Conservation (phyloP, 2,113 vertebrate genomes). For the Antigone vipio region DNA sequence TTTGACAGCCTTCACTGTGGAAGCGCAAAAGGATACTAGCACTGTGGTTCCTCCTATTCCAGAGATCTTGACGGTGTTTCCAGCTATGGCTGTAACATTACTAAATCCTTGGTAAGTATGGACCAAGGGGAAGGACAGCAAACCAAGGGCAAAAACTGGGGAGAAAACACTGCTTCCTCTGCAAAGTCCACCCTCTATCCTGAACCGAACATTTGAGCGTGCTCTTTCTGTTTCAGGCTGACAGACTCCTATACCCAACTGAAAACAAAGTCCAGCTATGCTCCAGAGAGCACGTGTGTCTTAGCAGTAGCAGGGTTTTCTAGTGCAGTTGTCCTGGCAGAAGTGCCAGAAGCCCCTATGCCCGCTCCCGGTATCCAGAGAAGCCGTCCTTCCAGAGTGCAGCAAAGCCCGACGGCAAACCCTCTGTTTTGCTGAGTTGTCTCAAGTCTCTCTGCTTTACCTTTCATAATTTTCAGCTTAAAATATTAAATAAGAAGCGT, state of each 20-base stretch:
- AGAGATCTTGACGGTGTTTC: not conserved
- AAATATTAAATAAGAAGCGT: fast-evolving
- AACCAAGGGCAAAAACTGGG: not conserved
- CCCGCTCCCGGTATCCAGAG: fast-evolving
- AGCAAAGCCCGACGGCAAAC: fast-evolving
- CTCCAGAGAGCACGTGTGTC: fast-evolving
- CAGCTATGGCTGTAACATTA: not conserved
- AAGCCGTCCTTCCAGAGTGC: fast-evolving
- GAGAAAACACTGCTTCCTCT: not conserved
- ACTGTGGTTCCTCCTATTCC: not conserved
- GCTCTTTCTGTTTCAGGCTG: not conserved
- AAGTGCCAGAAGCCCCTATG: fast-evolving
- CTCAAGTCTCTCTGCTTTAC: not conserved
- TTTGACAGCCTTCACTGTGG: not conserved
- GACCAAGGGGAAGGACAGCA: not conserved
- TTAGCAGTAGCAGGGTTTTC: fast-evolving
- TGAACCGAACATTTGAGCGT: not conserved
- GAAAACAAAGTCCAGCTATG: fast-evolving
- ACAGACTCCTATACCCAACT: fast-evolving
- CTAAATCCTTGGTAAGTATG: not conserved
- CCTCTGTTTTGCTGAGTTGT: fast-evolving
- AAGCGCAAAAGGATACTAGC: not conserved
- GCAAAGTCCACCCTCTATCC: not conserved
- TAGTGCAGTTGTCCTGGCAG: fast-evolving
- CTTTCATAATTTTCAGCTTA: not conserved